Base-by-base conservation (phyloP, 2,113 vertebrate species). In the Actenoides hombroni region DNA sequence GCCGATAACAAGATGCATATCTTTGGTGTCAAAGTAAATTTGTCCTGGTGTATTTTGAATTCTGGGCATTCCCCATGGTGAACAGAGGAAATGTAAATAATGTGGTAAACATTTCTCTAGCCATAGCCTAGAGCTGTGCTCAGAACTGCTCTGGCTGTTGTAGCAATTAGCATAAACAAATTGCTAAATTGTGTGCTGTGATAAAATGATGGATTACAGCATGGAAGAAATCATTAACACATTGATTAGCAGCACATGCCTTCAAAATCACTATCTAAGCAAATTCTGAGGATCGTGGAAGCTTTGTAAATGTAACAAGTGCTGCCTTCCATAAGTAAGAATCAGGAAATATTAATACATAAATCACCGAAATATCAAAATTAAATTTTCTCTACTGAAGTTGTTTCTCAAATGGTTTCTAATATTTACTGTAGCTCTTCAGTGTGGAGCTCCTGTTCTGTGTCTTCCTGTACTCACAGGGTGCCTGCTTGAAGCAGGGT, bases 131-230 rank as follows among this genome's bases (percentile, higher is more conserved):
- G 77, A 82, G 95, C 80, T 96, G 77, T 85, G 49, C 78, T 96
- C 74, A 65, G 80, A 95, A 89, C 83, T 65, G 53, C 84, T 96
- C 65, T 88, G 88, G 44, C 59, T 89, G 69, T 85, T 94, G 91
- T 91, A 93, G 84, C 69, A 94, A 96, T 96, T 97, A 97, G 94
- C 95, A 96, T 88, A 84, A 95, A 67, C 94, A 96, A 97, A 97
- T 96, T 95, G 92, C 88, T 94, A 96, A 96, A 91, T 83, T 79
- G 94, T 94, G 81, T 89, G 83, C 95, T 87, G 91, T 85, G 92
- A 84, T 94, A 90, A 96, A 97, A 94, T 96, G 96, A 97, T 97
- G 88, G 92, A 96, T 97, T 94, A 54, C 83, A 89, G 67, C 86
- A 56, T 28, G 74, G 88, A 64, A 94, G 53, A 91, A 96, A 96